phyloP scores from a whole-genome alignment of 1,140 invertebrate genomes.

The Tachypleus tridentatus region DNA sequence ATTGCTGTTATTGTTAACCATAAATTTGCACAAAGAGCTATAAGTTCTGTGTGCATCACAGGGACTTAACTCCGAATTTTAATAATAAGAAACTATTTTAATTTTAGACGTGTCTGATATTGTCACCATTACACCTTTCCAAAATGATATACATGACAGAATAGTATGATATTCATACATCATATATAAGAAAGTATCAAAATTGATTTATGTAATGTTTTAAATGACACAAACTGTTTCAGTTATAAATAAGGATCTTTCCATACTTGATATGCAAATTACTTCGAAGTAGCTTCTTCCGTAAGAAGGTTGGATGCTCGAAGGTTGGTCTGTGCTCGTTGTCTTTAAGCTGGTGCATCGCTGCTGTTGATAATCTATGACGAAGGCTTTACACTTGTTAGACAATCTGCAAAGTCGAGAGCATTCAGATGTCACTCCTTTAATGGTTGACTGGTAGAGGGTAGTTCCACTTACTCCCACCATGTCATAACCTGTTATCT shows the following conservation, averaged over 20 bases:
- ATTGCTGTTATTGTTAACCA: too few relatives aligned
- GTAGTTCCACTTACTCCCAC: slow-evolving; percentile 28
- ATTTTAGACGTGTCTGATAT: too few relatives aligned
- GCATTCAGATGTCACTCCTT: slow-evolving; percentile 35
- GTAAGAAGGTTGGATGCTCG: slow-evolving; percentile 31
- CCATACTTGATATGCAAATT: slow-evolving; percentile 34
- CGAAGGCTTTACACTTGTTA: slow-evolving; percentile 34
- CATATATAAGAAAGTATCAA: too few relatives aligned
- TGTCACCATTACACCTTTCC: too few relatives aligned
- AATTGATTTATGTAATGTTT: background rate
- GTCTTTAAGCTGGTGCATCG: slow-evolving; percentile 34
- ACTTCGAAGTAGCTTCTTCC: slow-evolving; percentile 39
- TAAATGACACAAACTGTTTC: too few relatives aligned
- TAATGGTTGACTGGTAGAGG: slow-evolving; percentile 26
- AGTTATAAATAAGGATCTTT: too few relatives aligned
- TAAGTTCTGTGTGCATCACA: too few relatives aligned
- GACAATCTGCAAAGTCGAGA: slow-evolving; percentile 31
- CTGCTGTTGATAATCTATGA: slow-evolving; percentile 35
- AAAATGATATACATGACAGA: too few relatives aligned
- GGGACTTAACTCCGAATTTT: too few relatives aligned
- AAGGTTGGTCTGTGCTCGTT: slow-evolving; percentile 27
- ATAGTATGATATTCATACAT: too few relatives aligned
- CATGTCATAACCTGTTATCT: slow-evolving; percentile 36
- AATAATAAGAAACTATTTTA: too few relatives aligned
- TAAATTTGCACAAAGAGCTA: too few relatives aligned